Conservation (phyloP, 2,113 vertebrate genomes). For the Gobius niger region DNA sequence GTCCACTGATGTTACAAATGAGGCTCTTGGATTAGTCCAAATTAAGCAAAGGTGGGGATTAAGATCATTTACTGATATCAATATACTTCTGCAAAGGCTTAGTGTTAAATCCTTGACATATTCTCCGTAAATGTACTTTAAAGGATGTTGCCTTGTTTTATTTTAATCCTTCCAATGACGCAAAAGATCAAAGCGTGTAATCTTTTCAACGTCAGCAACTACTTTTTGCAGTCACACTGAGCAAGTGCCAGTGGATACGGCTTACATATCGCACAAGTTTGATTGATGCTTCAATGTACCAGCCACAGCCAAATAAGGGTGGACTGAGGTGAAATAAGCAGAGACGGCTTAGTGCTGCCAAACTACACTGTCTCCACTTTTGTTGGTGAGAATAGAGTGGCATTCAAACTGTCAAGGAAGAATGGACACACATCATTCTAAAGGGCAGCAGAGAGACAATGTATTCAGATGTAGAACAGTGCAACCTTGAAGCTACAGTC, state of each 20-base stretch:
- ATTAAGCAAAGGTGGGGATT: slow-evolving; percentile 24
- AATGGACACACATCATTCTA: slow-evolving; percentile 33
- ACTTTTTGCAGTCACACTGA: background rate
- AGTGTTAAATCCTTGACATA: slow-evolving; percentile 8
- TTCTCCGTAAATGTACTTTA: slow-evolving; percentile 34
- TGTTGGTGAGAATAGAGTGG: slow-evolving; percentile 59
- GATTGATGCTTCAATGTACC: background rate
- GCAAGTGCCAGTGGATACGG: slow-evolving; percentile 12
- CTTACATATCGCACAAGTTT: background rate
- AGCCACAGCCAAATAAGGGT: background rate
- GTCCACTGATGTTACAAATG: background rate
- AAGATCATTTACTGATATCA: slow-evolving; percentile 2
- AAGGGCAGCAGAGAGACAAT: slow-evolving; percentile 26
- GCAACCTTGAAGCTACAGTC: slow-evolving; percentile 31
- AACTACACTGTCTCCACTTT: slow-evolving; percentile 15
- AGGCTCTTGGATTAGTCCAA: slow-evolving; percentile 6
- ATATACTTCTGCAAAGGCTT: slow-evolving; percentile 2
- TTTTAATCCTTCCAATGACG: slow-evolving; percentile 59
- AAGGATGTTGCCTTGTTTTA: slow-evolving; percentile 7
- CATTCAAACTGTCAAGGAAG: slow-evolving; percentile 34
- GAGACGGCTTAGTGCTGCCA: background rate
- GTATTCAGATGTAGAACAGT: slow-evolving; percentile 17
- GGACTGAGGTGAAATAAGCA: background rate
- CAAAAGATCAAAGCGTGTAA: slow-evolving; percentile 57
- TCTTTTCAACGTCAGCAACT: slow-evolving; percentile 48